These are phyloP conservation scores for Bungarus multicinctus DNA, from an alignment of 2,113 vertebrate genomes.

Conservation along the genomic window DNA sequence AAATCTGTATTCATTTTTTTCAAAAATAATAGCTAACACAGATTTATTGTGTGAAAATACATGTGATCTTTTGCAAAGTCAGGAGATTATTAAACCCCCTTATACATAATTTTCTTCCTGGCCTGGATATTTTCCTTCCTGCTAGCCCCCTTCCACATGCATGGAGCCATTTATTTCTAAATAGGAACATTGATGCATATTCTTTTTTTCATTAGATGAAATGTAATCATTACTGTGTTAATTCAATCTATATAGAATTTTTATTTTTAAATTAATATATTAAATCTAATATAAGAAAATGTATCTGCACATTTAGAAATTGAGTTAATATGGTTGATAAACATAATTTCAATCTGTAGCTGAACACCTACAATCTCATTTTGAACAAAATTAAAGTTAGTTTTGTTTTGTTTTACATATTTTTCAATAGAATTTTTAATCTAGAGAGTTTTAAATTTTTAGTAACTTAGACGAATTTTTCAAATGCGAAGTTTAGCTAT, in stretches of 20 bases:
- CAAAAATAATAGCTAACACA: neutral
- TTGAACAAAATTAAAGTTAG: neutral
- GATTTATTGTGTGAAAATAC: neutral
- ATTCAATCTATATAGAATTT: neutral
- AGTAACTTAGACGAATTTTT: neutral
- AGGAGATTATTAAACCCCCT: neutral
- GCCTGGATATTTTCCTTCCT: neutral
- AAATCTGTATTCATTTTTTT: neutral
- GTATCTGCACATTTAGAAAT: neutral
- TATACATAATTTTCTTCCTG: neutral
- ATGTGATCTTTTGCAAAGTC: neutral
- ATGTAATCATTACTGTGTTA: neutral
- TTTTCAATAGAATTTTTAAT: neutral
- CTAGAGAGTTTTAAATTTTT: neutral
- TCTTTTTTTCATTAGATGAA: no score
- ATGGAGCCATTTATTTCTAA: neutral
- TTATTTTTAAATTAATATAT: neutral
- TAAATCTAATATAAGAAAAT: neutral
- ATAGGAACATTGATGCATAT: constrained; percentile 8
- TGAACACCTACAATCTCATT: neutral
- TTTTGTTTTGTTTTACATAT: neutral
- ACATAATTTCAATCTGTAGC: neutral
- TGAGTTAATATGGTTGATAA: neutral
- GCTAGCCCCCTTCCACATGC: neutral
- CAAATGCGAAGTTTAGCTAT: neutral